Percentiles rank a stretch among this genome's conserved stretches.
These are phyloP conservation scores for Malurus leucopterus DNA, from an alignment of 2,797 vertebrate genomes.

Conservation along the genomic window DNA sequence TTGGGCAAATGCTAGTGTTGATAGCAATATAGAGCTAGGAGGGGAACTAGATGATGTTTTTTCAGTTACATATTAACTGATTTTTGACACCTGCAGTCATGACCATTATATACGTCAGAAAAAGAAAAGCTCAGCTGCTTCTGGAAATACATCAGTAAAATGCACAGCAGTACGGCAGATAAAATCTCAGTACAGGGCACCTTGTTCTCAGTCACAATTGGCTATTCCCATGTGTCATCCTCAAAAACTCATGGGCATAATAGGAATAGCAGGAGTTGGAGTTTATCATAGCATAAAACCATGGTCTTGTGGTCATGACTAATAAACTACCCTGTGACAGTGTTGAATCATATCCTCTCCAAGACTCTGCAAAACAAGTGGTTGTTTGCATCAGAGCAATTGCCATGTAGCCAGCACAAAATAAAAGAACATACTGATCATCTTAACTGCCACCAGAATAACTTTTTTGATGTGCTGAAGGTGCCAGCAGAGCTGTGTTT, in stretches of 20 bases:
- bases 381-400: neutral
- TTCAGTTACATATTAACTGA: neutral
- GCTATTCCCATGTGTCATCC: neutral
- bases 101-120: neutral
- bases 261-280: neutral
- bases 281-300: neutral
- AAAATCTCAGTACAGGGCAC: neutral
- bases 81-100: neutral
- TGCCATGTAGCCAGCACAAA: neutral
- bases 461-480: neutral
- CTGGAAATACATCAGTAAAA: neutral
- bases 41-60: neutral
- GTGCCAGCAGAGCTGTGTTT: neutral
- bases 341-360: conserved; percentile 9
- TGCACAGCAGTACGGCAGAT: neutral
- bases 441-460: neutral
- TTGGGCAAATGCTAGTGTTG: neutral
- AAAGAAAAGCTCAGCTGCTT: neutral
- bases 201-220: conserved; percentile 1
- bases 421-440: neutral
- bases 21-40: neutral
- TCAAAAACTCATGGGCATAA: neutral
- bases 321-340: neutral
- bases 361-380: neutral
- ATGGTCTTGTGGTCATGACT: conserved; percentile 1